Evolutionary conservation across 2,888 invertebrate species (phyloP), one percentile per base, ranked within the genome.

Genomic region (Macrosoma leucophasiata): DNA sequence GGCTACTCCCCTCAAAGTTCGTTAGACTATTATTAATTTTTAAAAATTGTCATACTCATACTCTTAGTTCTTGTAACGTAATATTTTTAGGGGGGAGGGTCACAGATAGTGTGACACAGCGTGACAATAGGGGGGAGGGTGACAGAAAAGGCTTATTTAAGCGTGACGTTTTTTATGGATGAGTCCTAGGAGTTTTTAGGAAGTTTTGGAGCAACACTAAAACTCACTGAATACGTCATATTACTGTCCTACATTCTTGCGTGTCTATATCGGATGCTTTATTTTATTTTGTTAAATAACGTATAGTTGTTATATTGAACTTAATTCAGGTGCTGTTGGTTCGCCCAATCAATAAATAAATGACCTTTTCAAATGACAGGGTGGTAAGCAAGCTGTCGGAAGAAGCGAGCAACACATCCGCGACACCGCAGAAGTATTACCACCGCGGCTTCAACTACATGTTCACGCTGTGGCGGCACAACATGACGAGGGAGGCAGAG

Each of bases 381-480:
- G 78, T 70, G 10, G 40, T 79, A 32, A 25, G 43, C 0, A 62
- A 63, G 32, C 33, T 82, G n/a, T 46, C 63, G 0, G 52, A 55
- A 1, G 54, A 49, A 3, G 47, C 58, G 0, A 4, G 46, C 0
- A 43, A 74, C 0, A 62, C 68, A 0, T 76, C 67, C 0, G 43
- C 22, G 33, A 73, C 39, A 0, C 76, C 66, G 3, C 52, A 46
- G 47, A 61, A 31, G 18, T 81, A 70, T 59, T 64, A 61, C 50
- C 78, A 81, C 58, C 2, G 46, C 5, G 85, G 84, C 1, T 65
- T 88, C 47, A 77, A 85, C 56, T 82, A 89, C 52, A 87, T 89
- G 56, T 87, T 78, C 39, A 84, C 86, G 41, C 66, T 94, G 49
- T 95, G 94, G 93, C 84, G 89, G 13, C 90, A 91, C 65, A 89